Evolutionary conservation across 2,797 vertebrate species (phyloP).

Genomic region (Gastrophryne carolinensis): DNA sequence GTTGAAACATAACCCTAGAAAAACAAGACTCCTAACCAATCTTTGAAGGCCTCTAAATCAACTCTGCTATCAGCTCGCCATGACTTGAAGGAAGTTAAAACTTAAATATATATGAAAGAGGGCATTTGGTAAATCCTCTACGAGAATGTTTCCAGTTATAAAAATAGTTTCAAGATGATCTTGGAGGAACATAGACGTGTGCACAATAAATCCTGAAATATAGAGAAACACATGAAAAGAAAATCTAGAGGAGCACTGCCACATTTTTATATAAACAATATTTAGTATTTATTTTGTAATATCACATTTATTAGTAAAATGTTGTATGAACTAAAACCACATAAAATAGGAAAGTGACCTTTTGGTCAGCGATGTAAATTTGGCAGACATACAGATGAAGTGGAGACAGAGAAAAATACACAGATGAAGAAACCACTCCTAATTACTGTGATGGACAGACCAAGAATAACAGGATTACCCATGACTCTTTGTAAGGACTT

Average conservation of each 20-base stretch:
- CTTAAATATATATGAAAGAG: conserved; percentile 40
- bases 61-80: conserved; percentile 23
- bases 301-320: too few species aligned
- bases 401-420: too few species aligned
- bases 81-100: conserved; percentile 16
- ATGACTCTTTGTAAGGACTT: too few species aligned
- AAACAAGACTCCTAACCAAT: conserved; percentile 27
- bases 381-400: too few species aligned
- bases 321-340: too few species aligned
- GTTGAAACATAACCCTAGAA: conserved; percentile 26
- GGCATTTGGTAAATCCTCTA: conserved; percentile 30
- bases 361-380: too few species aligned
- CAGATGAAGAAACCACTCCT: too few species aligned
- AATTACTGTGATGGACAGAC: too few species aligned
- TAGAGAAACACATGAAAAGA: background rate
- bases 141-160: conserved; percentile 37
- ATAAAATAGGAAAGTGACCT: too few species aligned
- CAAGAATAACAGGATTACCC: too few species aligned
- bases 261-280: background rate
- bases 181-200: conserved; percentile 5
- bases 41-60: conserved; percentile 40
- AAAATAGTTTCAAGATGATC: conserved; percentile 45
- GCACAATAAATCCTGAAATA: conserved; percentile 11
- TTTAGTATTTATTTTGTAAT: background rate
- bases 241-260: background rate